Percentiles rank a stretch among this genome's conserved stretches.
phyloP scores from a whole-genome alignment of 2,113 vertebrate species.

The Paratilapia polleni region DNA sequence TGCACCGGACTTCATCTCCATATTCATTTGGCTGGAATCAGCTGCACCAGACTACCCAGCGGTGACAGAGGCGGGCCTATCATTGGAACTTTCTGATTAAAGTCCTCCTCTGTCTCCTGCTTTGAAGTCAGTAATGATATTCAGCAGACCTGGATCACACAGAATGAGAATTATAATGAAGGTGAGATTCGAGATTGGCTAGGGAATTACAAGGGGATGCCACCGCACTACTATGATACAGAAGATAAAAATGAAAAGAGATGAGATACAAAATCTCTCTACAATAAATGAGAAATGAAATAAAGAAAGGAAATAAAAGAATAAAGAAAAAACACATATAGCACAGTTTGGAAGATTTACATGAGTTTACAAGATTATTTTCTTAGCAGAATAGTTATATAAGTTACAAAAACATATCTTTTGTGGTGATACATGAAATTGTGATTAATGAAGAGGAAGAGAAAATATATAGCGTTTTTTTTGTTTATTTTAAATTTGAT shows the following conservation, averaged over 20 bases:
- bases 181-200: conserved; percentile 35
- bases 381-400: no score
- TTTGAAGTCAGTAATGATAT: conserved; percentile 64
- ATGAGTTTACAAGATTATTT: no score
- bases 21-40: conserved; percentile 37
- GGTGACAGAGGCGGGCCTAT: conserved; percentile 24
- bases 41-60: conserved; percentile 23
- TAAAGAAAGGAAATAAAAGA: no score
- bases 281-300: no score
- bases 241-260: not conserved
- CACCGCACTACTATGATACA: not conserved
- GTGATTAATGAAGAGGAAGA: no score
- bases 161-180: conserved; percentile 48
- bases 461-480: no score
- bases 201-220: conserved; percentile 16
- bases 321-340: no score
- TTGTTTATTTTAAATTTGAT: no score
- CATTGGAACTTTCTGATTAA: conserved; percentile 47
- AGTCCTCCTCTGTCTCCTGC: conserved; percentile 39
- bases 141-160: conserved; percentile 38
- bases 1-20: conserved; percentile 36
- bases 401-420: no score
- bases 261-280: not conserved
- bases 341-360: no score
- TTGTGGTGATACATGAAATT: no score